Conservation (phyloP, 2,888 invertebrate genomes). For the Prenolepis imparis region DNA sequence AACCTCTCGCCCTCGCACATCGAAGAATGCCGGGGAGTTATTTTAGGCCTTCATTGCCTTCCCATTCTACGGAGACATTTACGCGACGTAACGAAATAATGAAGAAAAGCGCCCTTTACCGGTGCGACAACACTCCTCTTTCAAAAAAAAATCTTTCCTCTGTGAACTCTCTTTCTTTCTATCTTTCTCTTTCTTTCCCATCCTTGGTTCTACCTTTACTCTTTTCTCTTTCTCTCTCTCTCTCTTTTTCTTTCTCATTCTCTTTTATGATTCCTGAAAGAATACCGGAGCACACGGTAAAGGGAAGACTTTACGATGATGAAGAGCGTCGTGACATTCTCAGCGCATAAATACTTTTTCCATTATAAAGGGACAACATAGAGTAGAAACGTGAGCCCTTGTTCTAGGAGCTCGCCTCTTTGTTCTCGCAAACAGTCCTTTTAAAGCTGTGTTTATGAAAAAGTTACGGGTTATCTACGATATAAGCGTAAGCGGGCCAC, state of each 20-base stretch:
- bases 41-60: slow-evolving; percentile 77
- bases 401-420: slow-evolving; percentile 47
- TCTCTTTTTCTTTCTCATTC: neutral
- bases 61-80: slow-evolving; percentile 68
- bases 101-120: slow-evolving; percentile 71
- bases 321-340: slow-evolving; percentile 54
- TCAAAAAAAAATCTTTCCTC: slow-evolving; percentile 33
- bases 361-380: slow-evolving; percentile 48
- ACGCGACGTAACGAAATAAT: slow-evolving; percentile 80
- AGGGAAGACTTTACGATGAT: slow-evolving; percentile 58
- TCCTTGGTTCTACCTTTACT: neutral
- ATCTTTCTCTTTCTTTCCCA: neutral
- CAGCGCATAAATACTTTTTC: slow-evolving; percentile 57
- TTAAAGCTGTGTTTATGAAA: slow-evolving; percentile 48
- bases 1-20: slow-evolving; percentile 47
- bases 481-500: neutral
- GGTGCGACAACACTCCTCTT: slow-evolving; percentile 37
- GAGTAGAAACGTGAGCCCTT: slow-evolving; percentile 51
- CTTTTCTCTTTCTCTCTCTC: neutral
- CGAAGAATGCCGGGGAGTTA: slow-evolving; percentile 80
- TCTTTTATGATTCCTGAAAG: slow-evolving; percentile 45
- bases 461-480: slow-evolving; percentile 41
- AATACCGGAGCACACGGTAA: slow-evolving; percentile 38
- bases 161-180: neutral
- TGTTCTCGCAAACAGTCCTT: slow-evolving; percentile 43